Percentiles rank a stretch among this genome's conserved stretches.
Evolutionary conservation across 2,888 invertebrate genomes (phyloP).

Genomic region (Tolmerus cingulatus): DNA sequence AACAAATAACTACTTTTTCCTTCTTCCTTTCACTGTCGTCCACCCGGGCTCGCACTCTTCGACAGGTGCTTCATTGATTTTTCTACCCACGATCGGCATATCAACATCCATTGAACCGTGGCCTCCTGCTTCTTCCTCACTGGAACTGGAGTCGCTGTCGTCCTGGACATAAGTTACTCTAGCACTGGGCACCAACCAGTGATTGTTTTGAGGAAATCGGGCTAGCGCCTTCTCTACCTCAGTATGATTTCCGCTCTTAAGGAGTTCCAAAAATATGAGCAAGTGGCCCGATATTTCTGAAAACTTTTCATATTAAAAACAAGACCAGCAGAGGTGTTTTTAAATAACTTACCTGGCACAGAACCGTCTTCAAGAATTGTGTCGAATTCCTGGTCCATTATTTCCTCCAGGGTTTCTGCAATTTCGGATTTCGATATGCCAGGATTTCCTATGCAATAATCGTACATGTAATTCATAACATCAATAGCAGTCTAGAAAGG

Average conservation of each 20-base stretch:
- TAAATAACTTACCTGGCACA: constrained; percentile 65
- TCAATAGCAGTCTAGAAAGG: constrained; percentile 69
- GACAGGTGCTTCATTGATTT: not conserved
- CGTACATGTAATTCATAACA: constrained; percentile 71
- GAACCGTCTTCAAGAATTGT: constrained; percentile 77
- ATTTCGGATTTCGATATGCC: constrained; percentile 69
- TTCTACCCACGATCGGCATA: constrained; percentile 12
- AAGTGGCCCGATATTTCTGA: constrained; percentile 70
- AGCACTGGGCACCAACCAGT: constrained; percentile 68
- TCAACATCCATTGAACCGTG: constrained; percentile 55
- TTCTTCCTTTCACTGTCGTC: constrained; percentile 68
- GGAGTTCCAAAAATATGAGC: constrained; percentile 67
- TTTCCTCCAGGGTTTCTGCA: constrained; percentile 72
- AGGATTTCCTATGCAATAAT: constrained; percentile 70
- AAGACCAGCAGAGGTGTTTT: not conserved
- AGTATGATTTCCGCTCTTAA: constrained; percentile 67
- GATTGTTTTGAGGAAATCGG: constrained; percentile 69
- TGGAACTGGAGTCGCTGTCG: constrained; percentile 62
- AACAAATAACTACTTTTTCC: not conserved
- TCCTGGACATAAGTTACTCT: constrained; percentile 54
- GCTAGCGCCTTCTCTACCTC: constrained; percentile 68
- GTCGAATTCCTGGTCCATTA: constrained; percentile 78
- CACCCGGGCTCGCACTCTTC: constrained; percentile 70
- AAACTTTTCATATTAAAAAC: not conserved
- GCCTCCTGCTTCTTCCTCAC: constrained; percentile 59